A percentile compares a stretch with the other conserved stretches of the same genome.
Conservation (phyloP, 1,140 invertebrate genomes). For the Danaus melanippus region DNA sequence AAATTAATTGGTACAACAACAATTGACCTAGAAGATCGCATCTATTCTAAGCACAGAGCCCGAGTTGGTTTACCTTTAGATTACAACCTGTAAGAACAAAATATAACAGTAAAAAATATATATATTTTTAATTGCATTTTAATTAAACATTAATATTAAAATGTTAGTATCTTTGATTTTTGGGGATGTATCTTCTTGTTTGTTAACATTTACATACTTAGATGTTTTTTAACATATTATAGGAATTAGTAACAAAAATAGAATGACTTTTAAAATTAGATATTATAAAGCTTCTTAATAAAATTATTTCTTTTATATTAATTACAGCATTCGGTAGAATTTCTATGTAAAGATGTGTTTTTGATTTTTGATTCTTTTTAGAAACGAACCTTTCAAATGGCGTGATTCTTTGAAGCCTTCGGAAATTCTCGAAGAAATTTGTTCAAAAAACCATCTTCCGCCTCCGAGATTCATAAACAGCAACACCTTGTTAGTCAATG, state of each 20-base stretch:
- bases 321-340: too few relatives aligned
- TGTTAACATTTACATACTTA: too few relatives aligned
- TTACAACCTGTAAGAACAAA: slow-evolving; percentile 75
- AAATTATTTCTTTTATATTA: slow-evolving; percentile 3
- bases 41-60: slow-evolving; percentile 84
- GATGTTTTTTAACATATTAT: too few relatives aligned
- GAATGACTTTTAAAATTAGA: too few relatives aligned
- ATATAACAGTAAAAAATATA: too few relatives aligned
- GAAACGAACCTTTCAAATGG: slow-evolving; percentile 84
- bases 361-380: slow-evolving; percentile 24
- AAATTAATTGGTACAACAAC: slow-evolving; percentile 89
- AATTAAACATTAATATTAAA: too few relatives aligned
- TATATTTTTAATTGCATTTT: too few relatives aligned
- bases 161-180: too few relatives aligned
- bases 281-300: not conserved
- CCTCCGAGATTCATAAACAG: slow-evolving; percentile 56
- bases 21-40: slow-evolving; percentile 91
- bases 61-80: slow-evolving; percentile 81
- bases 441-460: slow-evolving; percentile 76
- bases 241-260: too few relatives aligned
- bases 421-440: slow-evolving; percentile 81
- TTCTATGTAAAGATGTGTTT: too few relatives aligned
- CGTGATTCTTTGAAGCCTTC: slow-evolving; percentile 82
- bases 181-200: too few relatives aligned
- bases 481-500: slow-evolving; percentile 37